A percentile compares a stretch with the other conserved stretches of the same genome.
phyloP scores from a whole-genome alignment of 2,113 vertebrate genomes.

The Cercopithecus mona region DNA sequence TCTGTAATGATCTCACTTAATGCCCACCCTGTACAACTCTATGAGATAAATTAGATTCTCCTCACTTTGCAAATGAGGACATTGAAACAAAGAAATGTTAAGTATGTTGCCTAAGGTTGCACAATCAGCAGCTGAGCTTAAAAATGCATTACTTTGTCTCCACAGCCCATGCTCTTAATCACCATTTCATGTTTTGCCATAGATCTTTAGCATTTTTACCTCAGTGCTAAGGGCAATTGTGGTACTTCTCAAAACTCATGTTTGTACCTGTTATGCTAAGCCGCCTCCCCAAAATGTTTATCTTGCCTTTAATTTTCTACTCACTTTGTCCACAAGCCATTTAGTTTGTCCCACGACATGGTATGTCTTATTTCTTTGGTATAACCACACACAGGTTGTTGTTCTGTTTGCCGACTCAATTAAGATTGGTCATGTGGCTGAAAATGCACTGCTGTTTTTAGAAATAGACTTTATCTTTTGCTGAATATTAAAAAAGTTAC shows the following conservation, averaged over 20 bases:
- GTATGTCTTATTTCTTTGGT: not conserved
- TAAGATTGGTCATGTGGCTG: not conserved
- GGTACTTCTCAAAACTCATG: not conserved
- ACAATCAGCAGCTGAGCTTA: not conserved
- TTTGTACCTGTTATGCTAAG: not conserved
- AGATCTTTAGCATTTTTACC: slow-evolving; percentile 25
- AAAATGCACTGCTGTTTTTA: not conserved
- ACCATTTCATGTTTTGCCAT: not conserved
- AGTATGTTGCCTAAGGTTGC: not conserved
- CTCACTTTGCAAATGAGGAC: slow-evolving; percentile 4
- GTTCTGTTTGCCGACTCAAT: not conserved
- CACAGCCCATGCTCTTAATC: not conserved
- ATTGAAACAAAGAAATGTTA: not conserved
- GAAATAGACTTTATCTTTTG: not conserved
- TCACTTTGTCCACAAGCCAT: not conserved
- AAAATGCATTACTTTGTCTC: not conserved
- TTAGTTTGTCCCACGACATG: not conserved
- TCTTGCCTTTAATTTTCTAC: slow-evolving; percentile 28
- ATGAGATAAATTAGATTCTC: not conserved
- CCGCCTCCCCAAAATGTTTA: not conserved
- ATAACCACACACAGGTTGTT: not conserved
- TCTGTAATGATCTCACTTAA: not conserved
- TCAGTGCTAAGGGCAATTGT: not conserved
- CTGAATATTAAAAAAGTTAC: not conserved
- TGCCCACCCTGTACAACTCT: not conserved